Evolutionary conservation across 2,888 invertebrate genomes (phyloP).

Genomic region (Pyrrhosoma nymphula): DNA sequence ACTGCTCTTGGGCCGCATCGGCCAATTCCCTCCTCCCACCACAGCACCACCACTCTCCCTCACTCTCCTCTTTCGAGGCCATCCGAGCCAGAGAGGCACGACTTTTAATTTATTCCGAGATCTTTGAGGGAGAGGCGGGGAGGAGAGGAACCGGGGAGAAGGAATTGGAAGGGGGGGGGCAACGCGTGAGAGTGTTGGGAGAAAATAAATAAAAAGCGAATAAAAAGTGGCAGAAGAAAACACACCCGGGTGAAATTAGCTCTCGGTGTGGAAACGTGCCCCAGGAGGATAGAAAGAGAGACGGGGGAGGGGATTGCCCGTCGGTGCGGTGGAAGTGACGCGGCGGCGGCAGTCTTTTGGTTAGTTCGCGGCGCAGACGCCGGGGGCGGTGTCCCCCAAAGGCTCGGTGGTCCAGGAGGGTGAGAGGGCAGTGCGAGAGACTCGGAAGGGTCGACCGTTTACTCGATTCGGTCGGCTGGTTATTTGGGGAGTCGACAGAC

Average conservation of each 20-base stretch:
- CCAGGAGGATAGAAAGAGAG: not conserved
- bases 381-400: not conserved
- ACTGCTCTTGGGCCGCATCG: not conserved
- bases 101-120: constrained; percentile 5
- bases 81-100: not conserved
- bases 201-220: not conserved
- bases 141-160: not conserved
- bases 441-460: too few species aligned
- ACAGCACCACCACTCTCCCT: not conserved
- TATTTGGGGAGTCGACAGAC: too few species aligned
- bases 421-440: not conserved
- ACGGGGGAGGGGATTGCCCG: too few species aligned
- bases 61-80: not conserved
- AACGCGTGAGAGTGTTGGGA: not conserved
- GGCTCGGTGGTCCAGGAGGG: not conserved
- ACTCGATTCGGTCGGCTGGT: too few species aligned
- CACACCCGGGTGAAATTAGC: not conserved
- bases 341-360: not conserved
- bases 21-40: not conserved
- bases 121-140: not conserved
- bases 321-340: too few species aligned
- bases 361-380: not conserved
- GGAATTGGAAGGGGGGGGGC: not conserved
- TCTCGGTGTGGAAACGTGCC: not conserved
- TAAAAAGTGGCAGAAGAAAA: not conserved